Evolutionary conservation across 2,888 invertebrate species (phyloP).

Genomic region (Ptychoptera contaminata): DNA sequence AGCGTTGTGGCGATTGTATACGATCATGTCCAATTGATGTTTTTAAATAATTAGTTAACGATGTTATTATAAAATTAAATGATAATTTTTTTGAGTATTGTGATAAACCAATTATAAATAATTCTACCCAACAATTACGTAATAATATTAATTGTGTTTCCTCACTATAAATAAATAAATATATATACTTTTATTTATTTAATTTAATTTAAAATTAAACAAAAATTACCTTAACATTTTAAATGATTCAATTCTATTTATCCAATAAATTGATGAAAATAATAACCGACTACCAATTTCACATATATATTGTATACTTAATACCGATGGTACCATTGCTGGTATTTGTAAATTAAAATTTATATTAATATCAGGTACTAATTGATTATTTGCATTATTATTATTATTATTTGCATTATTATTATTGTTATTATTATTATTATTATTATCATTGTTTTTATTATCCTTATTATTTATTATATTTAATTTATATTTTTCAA

Average conservation of each 20-base stretch:
- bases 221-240: conserved; percentile 52
- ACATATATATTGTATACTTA: conserved; percentile 88
- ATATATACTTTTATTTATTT: not conserved
- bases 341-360: conserved; percentile 63
- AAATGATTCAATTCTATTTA: conserved; percentile 68
- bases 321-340: conserved; percentile 68
- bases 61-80: conserved; percentile 64
- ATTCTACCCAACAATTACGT: conserved; percentile 80
- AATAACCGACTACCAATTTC: conserved; percentile 87
- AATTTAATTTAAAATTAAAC: not conserved
- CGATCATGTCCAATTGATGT: conserved; percentile 39
- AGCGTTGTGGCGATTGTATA: conserved; percentile 51
- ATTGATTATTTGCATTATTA: conserved; percentile 37
- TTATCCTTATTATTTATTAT: no score
- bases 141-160: conserved; percentile 72
- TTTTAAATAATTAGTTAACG: conserved; percentile 57
- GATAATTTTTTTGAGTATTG: conserved; percentile 69
- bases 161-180: conserved; percentile 35
- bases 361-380: conserved; percentile 51
- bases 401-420: not conserved
- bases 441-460: conserved; percentile 23
- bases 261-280: conserved; percentile 83
- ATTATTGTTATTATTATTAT: conserved; percentile 19
- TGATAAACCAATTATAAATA: conserved; percentile 80
- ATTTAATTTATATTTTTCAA: not conserved